Percentiles rank a stretch among this genome's conserved stretches.
Conservation (phyloP, 2,797 vertebrate genomes). For the Babyrousa celebensis region DNA sequence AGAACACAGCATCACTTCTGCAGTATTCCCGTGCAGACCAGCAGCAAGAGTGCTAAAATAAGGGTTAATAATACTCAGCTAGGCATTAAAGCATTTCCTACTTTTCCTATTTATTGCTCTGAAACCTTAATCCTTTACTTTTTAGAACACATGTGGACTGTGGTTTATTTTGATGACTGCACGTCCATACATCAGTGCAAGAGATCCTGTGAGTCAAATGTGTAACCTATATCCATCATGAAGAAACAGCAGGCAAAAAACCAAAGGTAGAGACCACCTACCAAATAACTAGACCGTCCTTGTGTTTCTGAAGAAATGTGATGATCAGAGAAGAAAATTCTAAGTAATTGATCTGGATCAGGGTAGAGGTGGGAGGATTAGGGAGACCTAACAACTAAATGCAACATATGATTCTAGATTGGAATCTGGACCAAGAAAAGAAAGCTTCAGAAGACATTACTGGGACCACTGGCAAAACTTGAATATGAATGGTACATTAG, state of each 20-base stretch:
- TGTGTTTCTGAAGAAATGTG: background rate
- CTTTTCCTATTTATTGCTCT: too few species aligned
- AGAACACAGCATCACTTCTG: background rate
- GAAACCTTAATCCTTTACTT: too few species aligned
- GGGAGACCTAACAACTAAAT: background rate
- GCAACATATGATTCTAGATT: rapidly evolving
- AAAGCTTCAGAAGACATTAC: background rate
- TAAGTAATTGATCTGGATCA: background rate
- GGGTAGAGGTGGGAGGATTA: background rate
- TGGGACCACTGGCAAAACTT: background rate
- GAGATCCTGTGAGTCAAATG: background rate
- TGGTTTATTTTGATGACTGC: too few species aligned
- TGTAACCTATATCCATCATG: rapidly evolving
- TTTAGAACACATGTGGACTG: too few species aligned
- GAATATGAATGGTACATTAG: rapidly evolving
- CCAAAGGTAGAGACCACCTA: background rate
- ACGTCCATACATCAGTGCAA: too few species aligned
- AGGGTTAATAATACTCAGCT: too few species aligned
- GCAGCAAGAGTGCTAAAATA: too few species aligned
- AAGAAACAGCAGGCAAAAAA: background rate
- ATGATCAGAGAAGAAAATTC: background rate
- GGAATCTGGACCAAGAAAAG: background rate
- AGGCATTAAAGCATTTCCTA: too few species aligned
- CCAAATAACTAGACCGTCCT: background rate
- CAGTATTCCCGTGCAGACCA: background rate